These are phyloP conservation scores for Dermatophagoides farinae DNA, from an alignment of 1,140 invertebrate species.

Conservation along the genomic window DNA sequence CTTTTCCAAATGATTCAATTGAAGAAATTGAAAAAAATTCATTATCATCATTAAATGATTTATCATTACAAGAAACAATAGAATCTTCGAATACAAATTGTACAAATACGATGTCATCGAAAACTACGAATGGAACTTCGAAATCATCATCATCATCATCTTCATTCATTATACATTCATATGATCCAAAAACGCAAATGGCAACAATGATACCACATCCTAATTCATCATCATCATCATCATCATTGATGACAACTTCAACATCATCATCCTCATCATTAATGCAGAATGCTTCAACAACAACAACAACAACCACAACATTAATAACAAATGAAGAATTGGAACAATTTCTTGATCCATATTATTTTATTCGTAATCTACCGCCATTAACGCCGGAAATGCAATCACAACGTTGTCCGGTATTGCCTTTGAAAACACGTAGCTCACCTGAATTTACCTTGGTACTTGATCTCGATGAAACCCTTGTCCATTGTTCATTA, in stretches of 20 bases:
- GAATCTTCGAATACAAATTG: too few relatives aligned
- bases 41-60: too few relatives aligned
- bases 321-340: constrained; percentile 8
- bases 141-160: too few relatives aligned
- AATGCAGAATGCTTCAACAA: not conserved
- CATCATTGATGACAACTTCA: not conserved
- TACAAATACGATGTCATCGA: too few relatives aligned
- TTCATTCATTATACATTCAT: too few relatives aligned
- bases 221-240: too few relatives aligned
- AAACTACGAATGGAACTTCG: too few relatives aligned
- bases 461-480: constrained; percentile 78
- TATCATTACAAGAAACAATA: too few relatives aligned
- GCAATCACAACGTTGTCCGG: constrained; percentile 52
- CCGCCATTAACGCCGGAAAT: constrained; percentile 71
- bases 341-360: constrained; percentile 24
- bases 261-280: not conserved
- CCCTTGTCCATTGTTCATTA: constrained; percentile 80
- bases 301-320: not conserved
- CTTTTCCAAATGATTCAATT: too few relatives aligned
- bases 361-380: constrained; percentile 73
- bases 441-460: constrained; percentile 82
- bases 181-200: too few relatives aligned
- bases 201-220: too few relatives aligned
- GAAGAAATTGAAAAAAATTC: too few relatives aligned
- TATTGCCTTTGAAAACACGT: constrained; percentile 72